Percentiles rank a stretch among this genome's conserved stretches.
Evolutionary conservation across 2,113 vertebrate species (phyloP).

Genomic region (Cyprinodon tularosa): DNA sequence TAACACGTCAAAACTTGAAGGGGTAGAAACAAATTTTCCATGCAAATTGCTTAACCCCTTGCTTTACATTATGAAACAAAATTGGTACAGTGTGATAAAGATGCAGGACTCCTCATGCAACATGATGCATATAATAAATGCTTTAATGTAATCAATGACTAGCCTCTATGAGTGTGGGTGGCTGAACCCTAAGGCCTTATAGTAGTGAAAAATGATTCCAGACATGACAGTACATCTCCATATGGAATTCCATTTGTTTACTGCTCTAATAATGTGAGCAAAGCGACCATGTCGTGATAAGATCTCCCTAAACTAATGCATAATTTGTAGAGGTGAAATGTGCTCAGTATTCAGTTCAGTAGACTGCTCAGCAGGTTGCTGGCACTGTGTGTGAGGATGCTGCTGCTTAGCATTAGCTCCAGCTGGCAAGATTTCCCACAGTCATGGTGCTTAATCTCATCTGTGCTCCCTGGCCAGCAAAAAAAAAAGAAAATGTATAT

Average conservation of each 20-base stretch:
- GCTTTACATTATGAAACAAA: background rate
- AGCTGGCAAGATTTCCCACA: conserved; percentile 43
- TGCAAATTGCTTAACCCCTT: background rate
- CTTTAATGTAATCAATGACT: conserved; percentile 54
- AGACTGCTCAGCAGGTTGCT: conserved; percentile 49
- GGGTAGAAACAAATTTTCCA: background rate
- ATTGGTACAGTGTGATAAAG: conserved; percentile 45
- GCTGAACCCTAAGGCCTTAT: conserved; percentile 24
- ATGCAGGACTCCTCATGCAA: conserved; percentile 31
- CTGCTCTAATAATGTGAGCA: conserved; percentile 27
- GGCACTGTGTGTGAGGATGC: conserved; percentile 25
- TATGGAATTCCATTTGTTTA: conserved; percentile 52
- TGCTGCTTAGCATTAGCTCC: conserved; percentile 47
- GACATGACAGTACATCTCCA: conserved; percentile 35
- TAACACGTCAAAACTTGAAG: background rate
- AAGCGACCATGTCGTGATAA: conserved; percentile 29
- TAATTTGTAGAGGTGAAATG: conserved; percentile 48
- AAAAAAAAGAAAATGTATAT: background rate
- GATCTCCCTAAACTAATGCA: conserved; percentile 34
- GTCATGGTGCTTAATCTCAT: conserved; percentile 28
- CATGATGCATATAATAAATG: conserved; percentile 50
- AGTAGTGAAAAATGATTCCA: conserved; percentile 42
- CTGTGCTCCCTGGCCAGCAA: conserved; percentile 1
- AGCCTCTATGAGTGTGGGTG: conserved; percentile 26
- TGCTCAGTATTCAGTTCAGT: conserved; percentile 32